Evolutionary conservation across 2,888 invertebrate genomes (phyloP), one percentile per base, ranked within the genome.

Genomic region (Coelopa pilipes): DNA sequence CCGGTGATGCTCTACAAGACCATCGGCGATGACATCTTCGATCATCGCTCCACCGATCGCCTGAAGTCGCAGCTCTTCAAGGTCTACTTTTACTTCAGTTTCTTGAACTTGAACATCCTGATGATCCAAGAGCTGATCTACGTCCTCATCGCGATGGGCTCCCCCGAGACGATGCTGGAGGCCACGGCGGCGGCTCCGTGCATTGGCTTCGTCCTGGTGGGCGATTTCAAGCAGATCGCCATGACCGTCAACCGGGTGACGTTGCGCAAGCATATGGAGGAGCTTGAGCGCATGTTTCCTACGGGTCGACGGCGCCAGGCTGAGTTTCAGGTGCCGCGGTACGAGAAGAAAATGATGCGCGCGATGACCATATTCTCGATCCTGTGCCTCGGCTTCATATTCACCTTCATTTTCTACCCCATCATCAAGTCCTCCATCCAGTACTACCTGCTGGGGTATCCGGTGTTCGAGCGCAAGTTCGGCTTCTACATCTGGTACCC

Each of bases 401-500:
- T 80, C 1, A 80, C 83, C 4, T 85, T 84, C 34, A 76, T 77
- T 1, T 65, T 83, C 0, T 84, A 82, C 73, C 84, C 85, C 45
- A 45, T 72, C 15, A 67, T 81, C 4, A 83, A 82, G 72, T 82
- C 82, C 0, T n/a, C 79, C 1, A 74, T 84, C 1, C 78, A 81
- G 45, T 84, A 74, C 24, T 80, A 82, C 47, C 76, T 84, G 0
- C 57, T 84, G 7, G 82, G 80, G 34, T 80, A 80, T 15, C 78
- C 81, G 0, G 79, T 77, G 1, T 85, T 82, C 46, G 82, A 85
- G 50, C 80, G 80, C 0, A 81, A 80, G 3, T 81, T 83, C 13
- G 84, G 83, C 0, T 83, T 84, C 55, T 76, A 79, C 45, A 81
- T 84, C 49, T 85, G 85, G 85, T 83, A 85, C 73, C 85, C 85